Evolutionary conservation across 2,797 vertebrate species (phyloP).

Genomic region (Argyrosomus regius): DNA sequence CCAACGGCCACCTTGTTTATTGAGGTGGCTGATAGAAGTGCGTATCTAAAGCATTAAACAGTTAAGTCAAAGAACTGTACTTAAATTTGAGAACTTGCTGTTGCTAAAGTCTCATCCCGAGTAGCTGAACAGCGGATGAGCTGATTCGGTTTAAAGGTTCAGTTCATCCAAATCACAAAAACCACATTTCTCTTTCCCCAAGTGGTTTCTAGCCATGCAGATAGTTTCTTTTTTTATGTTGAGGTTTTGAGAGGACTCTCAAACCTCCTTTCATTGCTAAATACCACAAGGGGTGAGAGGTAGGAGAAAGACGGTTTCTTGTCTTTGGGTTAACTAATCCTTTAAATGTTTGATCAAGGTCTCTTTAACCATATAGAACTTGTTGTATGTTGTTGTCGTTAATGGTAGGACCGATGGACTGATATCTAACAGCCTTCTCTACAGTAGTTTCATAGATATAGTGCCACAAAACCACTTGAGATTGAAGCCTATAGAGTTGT

Average conservation of each 20-base stretch:
- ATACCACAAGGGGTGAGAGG: not conserved
- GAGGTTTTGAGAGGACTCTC: not conserved
- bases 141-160: not conserved
- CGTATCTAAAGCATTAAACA: not conserved
- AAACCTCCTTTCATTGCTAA: not conserved
- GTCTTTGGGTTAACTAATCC: not conserved
- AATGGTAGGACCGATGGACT: not conserved
- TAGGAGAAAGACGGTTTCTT: not conserved
- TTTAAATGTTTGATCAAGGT: not conserved
- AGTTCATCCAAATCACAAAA: not conserved
- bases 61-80: not conserved
- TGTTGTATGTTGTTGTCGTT: not conserved
- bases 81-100: not conserved
- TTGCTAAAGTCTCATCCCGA: not conserved
- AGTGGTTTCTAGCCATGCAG: conserved; percentile 1
- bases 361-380: not conserved
- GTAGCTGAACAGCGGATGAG: not conserved
- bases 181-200: not conserved
- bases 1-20: not conserved
- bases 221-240: not conserved
- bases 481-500: not conserved
- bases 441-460: no score
- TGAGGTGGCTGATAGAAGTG: not conserved
- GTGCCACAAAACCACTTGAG: not conserved
- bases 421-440: no score